Conservation (phyloP, 2,888 invertebrate species). For the Cataglyphis rosenhaueri region DNA sequence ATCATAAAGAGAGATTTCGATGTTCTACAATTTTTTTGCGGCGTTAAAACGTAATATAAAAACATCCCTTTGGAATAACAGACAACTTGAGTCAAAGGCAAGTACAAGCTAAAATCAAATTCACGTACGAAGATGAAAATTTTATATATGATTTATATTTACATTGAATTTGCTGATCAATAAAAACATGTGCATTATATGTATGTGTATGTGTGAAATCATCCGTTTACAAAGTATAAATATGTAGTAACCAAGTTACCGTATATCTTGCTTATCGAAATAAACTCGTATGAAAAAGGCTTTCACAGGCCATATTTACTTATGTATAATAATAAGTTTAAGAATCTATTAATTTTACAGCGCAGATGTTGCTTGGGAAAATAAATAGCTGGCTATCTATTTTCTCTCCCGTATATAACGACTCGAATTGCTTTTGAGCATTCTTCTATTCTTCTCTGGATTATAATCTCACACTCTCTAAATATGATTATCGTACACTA, state of each 20-base stretch:
- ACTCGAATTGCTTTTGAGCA: conserved; percentile 25
- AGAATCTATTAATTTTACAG: conserved; percentile 50
- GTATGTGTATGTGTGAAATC: not conserved
- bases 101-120: conserved; percentile 1
- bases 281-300: conserved; percentile 39
- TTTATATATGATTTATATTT: conserved; percentile 58
- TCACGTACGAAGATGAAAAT: conserved; percentile 18
- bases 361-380: conserved; percentile 10
- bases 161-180: conserved; percentile 50
- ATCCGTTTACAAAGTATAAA: conserved; percentile 35
- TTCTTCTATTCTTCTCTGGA: not conserved
- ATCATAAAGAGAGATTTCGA: not conserved
- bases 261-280: conserved; percentile 28
- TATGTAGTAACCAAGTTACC: conserved; percentile 34
- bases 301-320: conserved; percentile 43
- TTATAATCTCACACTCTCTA: conserved; percentile 15
- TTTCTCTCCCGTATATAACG: conserved; percentile 18
- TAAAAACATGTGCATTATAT: conserved; percentile 21
- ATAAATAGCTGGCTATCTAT: conserved; percentile 19
- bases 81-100: not conserved
- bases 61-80: conserved; percentile 2
- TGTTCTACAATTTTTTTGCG: not conserved
- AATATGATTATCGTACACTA: conserved; percentile 52
- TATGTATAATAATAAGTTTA: conserved; percentile 29
- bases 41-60: not conserved